Base-by-base conservation (phyloP, 1,140 invertebrate genomes). In the Trigoniulus corallinus region DNA sequence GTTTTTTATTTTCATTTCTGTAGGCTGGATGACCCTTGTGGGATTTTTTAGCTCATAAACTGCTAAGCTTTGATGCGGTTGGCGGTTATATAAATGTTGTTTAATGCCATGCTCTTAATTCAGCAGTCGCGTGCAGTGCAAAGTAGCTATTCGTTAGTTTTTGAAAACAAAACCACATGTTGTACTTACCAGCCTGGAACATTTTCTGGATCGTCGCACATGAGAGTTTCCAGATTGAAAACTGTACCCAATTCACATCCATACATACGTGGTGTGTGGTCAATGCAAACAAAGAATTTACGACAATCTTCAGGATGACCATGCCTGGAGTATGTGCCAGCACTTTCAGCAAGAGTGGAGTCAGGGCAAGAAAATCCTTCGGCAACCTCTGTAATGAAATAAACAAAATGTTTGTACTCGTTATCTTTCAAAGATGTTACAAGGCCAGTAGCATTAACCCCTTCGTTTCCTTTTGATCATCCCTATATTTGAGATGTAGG, bases 191-290 rank as follows among this genome's bases (percentile, higher is more conserved):
- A 93, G 78, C 87, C 87, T 65, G 82, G 82, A 72, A 92, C 88
- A 67, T 88, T 85, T 72, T 88, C 84, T 52, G 88, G 87, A 61
- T 89, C 87, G 68, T 88, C 83, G 67, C 89, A 94, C 72, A 87
- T 86, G 53, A 88, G 85, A 53, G 81, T 82, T 58, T 85, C 87
- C 52, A 89, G 85, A 58, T 78, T 65, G 81, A 92, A 94, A 13
- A 93, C 89, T 21, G 88, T 92, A 53, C 88, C 89, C 62, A 94
- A 87, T 57, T 87, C 87, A 70, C 89, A 94, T 50, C 89, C 88
- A 66, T 94, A 94, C 67, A 93, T 88, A 58, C 89, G 75, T 52
- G 88, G 82, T 47, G 79, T 80, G 53, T 84, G 83, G 64, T 91
- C 87, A 43, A 92, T 67, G 64, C 88, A 93, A 13, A 71, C 67